These are phyloP conservation scores for Drosophila mercatorum DNA, from an alignment of 2,888 invertebrate genomes.

Conservation along the genomic window DNA sequence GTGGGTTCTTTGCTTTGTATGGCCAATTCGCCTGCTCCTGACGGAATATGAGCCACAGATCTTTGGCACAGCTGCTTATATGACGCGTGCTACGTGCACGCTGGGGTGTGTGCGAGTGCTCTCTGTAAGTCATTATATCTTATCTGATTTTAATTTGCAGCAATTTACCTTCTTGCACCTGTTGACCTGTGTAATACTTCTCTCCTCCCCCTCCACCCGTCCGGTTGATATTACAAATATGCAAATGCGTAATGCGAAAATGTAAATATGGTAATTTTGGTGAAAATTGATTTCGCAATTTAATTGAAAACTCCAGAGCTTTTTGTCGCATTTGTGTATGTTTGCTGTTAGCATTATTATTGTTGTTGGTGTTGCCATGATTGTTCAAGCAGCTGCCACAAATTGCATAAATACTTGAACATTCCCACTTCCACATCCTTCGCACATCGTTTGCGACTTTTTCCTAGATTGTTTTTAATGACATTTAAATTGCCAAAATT, in stretches of 20 bases:
- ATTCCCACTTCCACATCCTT: conserved; percentile 46
- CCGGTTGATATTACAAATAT: conserved; percentile 60
- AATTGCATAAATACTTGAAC: conserved; percentile 70
- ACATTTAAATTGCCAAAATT: conserved; percentile 79
- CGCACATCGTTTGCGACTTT: conserved; percentile 73
- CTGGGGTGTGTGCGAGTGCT: conserved; percentile 8
- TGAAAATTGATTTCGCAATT: conserved; percentile 79
- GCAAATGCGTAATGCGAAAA: conserved; percentile 60
- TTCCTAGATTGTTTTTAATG: conserved; percentile 73
- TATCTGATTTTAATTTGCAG: conserved; percentile 79
- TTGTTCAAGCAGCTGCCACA: conserved; percentile 78
- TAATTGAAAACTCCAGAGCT: conserved; percentile 71
- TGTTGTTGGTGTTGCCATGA: conserved; percentile 43
- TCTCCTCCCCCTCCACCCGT: background rate
- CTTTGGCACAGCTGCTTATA: conserved; percentile 56
- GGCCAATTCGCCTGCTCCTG: conserved; percentile 13
- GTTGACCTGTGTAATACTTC: conserved; percentile 58
- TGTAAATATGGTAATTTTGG: conserved; percentile 76
- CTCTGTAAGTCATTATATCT: conserved; percentile 71
- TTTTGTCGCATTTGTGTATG: conserved; percentile 41
- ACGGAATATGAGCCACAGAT: conserved; percentile 28
- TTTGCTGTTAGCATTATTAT: conserved; percentile 8
- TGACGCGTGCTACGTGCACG: conserved; percentile 24
- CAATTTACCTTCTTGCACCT: conserved; percentile 77
- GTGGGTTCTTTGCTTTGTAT: conserved; percentile 22